Evolutionary conservation across 2,888 invertebrate species (phyloP).

Genomic region (Meiosimyza decipiens): DNA sequence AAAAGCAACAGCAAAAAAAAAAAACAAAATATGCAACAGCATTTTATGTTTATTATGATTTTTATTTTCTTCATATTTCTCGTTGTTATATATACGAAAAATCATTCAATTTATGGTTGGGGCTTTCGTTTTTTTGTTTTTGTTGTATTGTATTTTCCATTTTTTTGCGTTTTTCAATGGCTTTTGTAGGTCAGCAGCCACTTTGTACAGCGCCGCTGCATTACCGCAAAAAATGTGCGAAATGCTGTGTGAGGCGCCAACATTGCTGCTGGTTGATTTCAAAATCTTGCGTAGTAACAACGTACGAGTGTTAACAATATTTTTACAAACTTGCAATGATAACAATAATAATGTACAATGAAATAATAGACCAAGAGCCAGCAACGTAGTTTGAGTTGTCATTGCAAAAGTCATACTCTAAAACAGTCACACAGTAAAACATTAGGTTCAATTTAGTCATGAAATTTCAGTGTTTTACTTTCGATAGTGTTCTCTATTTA

Average conservation of each 20-base stretch:
- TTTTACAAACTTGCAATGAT: no score
- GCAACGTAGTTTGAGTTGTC: no score
- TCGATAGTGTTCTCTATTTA: no score
- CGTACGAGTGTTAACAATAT: no score
- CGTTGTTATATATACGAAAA: not conserved
- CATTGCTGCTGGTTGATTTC: not conserved
- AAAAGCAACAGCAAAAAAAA: constrained; percentile 5
- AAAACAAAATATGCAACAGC: constrained; percentile 7
- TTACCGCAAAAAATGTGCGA: not conserved
- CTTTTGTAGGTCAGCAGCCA: not conserved
- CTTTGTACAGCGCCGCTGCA: not conserved
- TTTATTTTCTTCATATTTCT: constrained; percentile 1
- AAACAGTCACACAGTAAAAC: no score
- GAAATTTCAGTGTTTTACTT: no score
- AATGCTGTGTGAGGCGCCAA: not conserved
- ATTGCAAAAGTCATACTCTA: no score
- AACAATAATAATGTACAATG: no score
- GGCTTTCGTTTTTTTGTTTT: not conserved
- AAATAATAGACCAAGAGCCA: no score
- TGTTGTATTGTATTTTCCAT: not conserved
- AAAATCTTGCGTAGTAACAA: no score
- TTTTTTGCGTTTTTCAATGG: not conserved
- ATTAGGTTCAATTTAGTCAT: no score
- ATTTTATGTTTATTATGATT: constrained; percentile 1
- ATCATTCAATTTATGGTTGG: constrained; percentile 16